Base-by-base conservation (phyloP, 2,888 invertebrate genomes). In the Buathra laborator region DNA sequence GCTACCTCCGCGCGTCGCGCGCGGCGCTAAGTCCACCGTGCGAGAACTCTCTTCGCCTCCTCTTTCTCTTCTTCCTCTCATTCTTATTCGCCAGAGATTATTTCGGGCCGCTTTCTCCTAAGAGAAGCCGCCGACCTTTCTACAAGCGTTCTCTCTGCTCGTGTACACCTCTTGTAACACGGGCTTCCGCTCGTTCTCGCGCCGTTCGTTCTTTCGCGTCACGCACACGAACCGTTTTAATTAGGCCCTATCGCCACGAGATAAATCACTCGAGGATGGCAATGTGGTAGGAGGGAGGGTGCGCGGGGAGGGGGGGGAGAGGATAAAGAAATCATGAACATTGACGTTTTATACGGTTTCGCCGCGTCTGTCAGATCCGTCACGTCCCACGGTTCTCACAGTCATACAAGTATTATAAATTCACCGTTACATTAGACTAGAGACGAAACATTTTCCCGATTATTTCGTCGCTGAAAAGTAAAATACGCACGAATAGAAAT, bases 101-200 rank as follows among this genome's bases (percentile, higher is more conserved):
- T 92, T 92, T 92, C 81, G 91, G 92, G 89, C 89, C 90, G 92
- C 92, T 92, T 92, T 92, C 92, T 90, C 90, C 90, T 85, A 87
- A 90, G 88, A 86, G 89, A 87, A 88, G 88, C 77, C 85, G 66
- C 64, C 75, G 67, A 81, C 70, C 83, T 83, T 81, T 67, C 29
- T 77, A 67, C 72, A 72, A 68, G 32, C 46, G 12, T n/a, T 53
- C 14, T 68, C 76, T 19, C 64, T 46, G 51, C 64, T 37, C 48
- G 19, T 59, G 29, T 66, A 66, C 19, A 46, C 19, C 43, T 16
- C 44, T 53, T 10, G 56, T 56, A 77, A 76, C n/a, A 16, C 53
- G 24, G 59, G 59, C 68, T 81, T 59, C 59, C 16, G 46, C 19
- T 67, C 44, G 46, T 75, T 81, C 44, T 46, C 67, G 74, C 44